phyloP scores from a whole-genome alignment of 2,888 invertebrate genomes.

The Acholoe squamosa region DNA sequence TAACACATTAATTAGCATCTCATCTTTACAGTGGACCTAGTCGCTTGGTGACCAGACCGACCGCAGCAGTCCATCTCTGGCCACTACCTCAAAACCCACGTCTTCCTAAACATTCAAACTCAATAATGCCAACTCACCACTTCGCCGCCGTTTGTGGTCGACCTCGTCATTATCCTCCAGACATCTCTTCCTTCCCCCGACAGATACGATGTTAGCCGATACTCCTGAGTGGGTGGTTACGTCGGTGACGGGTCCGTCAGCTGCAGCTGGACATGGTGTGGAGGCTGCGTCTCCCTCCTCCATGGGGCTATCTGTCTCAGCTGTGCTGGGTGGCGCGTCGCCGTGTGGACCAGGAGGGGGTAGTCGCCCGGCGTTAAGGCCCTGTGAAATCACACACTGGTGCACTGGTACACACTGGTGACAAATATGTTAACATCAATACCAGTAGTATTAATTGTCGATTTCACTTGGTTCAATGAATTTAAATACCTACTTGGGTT shows the following conservation, averaged over 20 bases:
- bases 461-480: too few relatives aligned
- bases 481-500: too few relatives aligned
- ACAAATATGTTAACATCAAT: too few relatives aligned
- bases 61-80: too few relatives aligned
- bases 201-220: constrained; percentile 68
- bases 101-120: too few relatives aligned
- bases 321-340: background rate
- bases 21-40: too few relatives aligned
- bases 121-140: constrained; percentile 64
- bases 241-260: constrained; percentile 65
- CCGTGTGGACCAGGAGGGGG: constrained; percentile 59
- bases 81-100: too few relatives aligned
- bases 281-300: constrained; percentile 65
- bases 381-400: constrained; percentile 63
- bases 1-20: too few relatives aligned
- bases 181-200: constrained; percentile 75
- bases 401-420: constrained; percentile 41
- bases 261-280: background rate
- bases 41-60: too few relatives aligned
- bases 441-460: too few relatives aligned
- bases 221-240: constrained; percentile 68
- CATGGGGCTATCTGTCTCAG: constrained; percentile 67
- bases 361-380: constrained; percentile 67
- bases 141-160: constrained; percentile 70
- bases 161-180: constrained; percentile 74